Percentiles rank a stretch among this genome's conserved stretches.
These are phyloP conservation scores for Tautogolabrus adspersus DNA, from an alignment of 2,113 vertebrate genomes.

Conservation along the genomic window DNA sequence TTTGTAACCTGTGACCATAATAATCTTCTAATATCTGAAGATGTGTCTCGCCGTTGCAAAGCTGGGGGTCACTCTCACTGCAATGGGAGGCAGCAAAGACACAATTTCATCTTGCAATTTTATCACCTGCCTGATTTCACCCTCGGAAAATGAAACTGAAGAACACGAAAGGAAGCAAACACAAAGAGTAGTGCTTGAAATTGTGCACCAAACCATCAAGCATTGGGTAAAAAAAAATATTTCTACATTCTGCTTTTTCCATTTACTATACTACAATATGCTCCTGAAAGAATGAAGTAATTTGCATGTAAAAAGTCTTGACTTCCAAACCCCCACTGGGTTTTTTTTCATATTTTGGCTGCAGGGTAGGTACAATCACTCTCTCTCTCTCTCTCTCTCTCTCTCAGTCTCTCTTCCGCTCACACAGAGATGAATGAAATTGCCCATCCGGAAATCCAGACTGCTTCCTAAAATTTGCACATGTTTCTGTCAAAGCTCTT, in stretches of 20 bases:
- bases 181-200: not conserved
- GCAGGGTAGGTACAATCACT: constrained; percentile 34
- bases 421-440: constrained; percentile 50
- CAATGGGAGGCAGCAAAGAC: constrained; percentile 9
- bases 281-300: constrained; percentile 33
- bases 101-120: not conserved
- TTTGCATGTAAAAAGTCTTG: constrained; percentile 54
- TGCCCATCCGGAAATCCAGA: constrained; percentile 51
- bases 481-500: constrained; percentile 54
- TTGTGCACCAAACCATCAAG: not conserved
- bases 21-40: constrained; percentile 74
- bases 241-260: constrained; percentile 16
- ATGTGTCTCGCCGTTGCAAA: constrained; percentile 53
- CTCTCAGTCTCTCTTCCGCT: not conserved
- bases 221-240: constrained; percentile 3
- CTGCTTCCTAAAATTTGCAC: constrained; percentile 39
- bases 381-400: constrained; percentile 10
- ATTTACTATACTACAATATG: constrained; percentile 31
- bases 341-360: constrained; percentile 50
- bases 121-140: constrained; percentile 83
- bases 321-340: constrained; percentile 37
- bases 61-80: constrained; percentile 20
- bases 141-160: constrained; percentile 84
- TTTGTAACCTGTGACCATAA: constrained; percentile 67
- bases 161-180: not conserved